Evolutionary conservation across 2,113 vertebrate species (phyloP).

Genomic region (Rhombomys opimus): DNA sequence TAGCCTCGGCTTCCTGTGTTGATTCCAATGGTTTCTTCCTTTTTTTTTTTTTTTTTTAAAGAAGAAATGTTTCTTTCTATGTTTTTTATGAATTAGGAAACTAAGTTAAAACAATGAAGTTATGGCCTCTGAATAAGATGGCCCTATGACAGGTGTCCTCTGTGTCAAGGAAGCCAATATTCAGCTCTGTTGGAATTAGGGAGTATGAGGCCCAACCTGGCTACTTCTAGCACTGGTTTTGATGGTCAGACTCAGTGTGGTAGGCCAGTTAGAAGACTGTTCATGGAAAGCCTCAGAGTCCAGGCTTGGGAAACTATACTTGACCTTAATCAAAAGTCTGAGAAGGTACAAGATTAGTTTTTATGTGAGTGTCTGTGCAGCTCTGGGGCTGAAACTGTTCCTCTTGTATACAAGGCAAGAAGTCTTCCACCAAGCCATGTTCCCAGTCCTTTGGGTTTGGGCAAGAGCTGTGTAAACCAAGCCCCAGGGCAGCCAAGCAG

Average conservation of each 20-base stretch:
- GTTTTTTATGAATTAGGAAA: neutral
- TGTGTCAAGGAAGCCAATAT: neutral
- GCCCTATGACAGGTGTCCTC: neutral
- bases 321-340: neutral
- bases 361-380: neutral
- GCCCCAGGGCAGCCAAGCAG: neutral
- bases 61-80: neutral
- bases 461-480: neutral
- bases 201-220: neutral
- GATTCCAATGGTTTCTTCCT: neutral
- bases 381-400: neutral
- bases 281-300: neutral
- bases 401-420: neutral
- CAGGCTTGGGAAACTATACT: neutral
- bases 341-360: neutral
- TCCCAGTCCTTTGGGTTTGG: neutral
- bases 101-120: neutral
- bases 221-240: neutral
- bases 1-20: neutral
- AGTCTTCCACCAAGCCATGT: neutral
- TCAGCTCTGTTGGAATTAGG: neutral
- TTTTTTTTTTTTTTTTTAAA: neutral
- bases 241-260: neutral
- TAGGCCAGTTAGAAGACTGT: neutral
- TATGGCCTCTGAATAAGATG: neutral